These are phyloP conservation scores for Plodia interpunctella DNA, from an alignment of 1,140 invertebrate species.

Conservation along the genomic window DNA sequence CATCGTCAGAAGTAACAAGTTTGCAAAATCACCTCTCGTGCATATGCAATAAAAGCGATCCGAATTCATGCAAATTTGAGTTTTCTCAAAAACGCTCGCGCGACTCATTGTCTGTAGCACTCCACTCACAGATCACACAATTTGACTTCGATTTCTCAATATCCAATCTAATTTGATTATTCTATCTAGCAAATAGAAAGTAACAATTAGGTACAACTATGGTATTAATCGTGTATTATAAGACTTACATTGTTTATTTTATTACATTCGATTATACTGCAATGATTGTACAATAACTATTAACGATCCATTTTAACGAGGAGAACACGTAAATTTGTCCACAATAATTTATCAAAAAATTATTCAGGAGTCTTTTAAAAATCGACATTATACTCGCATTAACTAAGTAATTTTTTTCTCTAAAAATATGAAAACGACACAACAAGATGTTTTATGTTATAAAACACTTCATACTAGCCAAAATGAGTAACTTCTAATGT, in stretches of 20 bases:
- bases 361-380: constrained; percentile 41
- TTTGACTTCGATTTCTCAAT: constrained; percentile 54
- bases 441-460: constrained; percentile 58
- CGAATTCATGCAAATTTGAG: constrained; percentile 4
- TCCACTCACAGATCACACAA: constrained; percentile 46
- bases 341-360: constrained; percentile 66
- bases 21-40: not conserved
- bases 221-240: constrained; percentile 53
- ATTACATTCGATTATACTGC: constrained; percentile 64
- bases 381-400: constrained; percentile 44
- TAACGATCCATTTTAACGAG: constrained; percentile 63
- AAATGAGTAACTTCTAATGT: constrained; percentile 55
- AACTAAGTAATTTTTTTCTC: constrained; percentile 45
- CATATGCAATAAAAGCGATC: not conserved
- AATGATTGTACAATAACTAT: constrained; percentile 63
- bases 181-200: constrained; percentile 76
- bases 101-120: constrained; percentile 29
- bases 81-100: constrained; percentile 16
- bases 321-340: constrained; percentile 53
- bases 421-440: constrained; percentile 71
- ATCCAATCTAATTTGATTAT: constrained; percentile 74
- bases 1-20: not conserved
- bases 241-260: constrained; percentile 45
- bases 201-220: constrained; percentile 75
- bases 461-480: constrained; percentile 56